Evolutionary conservation across 2,113 vertebrate genomes (phyloP).

Genomic region (Gallinago undulata): DNA sequence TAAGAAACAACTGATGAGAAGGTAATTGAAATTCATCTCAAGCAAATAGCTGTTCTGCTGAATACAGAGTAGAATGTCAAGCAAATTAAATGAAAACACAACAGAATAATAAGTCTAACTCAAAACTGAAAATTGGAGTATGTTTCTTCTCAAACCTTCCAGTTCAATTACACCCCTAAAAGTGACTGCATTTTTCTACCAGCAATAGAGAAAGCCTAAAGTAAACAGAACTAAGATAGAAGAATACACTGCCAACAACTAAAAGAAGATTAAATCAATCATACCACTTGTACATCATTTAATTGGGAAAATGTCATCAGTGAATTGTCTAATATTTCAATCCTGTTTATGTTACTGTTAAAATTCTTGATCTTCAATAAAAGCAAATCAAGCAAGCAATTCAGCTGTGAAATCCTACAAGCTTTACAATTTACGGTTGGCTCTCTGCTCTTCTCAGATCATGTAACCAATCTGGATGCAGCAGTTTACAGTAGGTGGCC

Average conservation of each 20-base stretch:
- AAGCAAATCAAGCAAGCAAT: not conserved
- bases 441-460: not conserved
- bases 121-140: not conserved
- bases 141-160: conserved; percentile 10
- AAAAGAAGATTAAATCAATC: conserved; percentile 6
- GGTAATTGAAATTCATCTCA: conserved; percentile 70
- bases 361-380: conserved; percentile 15
- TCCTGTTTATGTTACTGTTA: not conserved
- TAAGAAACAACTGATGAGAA: conserved; percentile 62
- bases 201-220: not conserved
- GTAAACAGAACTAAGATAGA: not conserved
- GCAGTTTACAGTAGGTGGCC: not conserved
- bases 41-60: conserved; percentile 45
- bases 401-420: not conserved
- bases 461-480: not conserved
- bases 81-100: conserved; percentile 57
- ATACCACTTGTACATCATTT: not conserved
- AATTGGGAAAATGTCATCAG: conserved; percentile 21
- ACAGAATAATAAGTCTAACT: conserved; percentile 41
- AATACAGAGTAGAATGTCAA: conserved; percentile 63
- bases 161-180: not conserved
- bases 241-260: not conserved
- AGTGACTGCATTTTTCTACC: not conserved
- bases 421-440: not conserved
- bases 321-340: conserved; percentile 1